Evolutionary conservation across 2,888 invertebrate species (phyloP).

Genomic region (Pristionchus entomophagus): DNA sequence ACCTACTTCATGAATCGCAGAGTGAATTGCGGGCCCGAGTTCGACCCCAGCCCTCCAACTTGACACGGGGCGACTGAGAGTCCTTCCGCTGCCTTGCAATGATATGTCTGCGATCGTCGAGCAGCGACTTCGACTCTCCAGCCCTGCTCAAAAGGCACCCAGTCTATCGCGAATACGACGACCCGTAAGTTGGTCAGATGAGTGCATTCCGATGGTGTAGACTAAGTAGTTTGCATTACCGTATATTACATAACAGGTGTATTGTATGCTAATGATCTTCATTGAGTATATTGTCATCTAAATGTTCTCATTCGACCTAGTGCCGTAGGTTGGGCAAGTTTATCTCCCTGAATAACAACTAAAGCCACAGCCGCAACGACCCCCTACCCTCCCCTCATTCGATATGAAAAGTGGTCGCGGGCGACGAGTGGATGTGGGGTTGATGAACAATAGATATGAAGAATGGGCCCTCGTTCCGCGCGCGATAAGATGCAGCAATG

Average conservation of each 20-base stretch:
- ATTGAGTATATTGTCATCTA: too few species aligned
- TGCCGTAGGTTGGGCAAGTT: too few species aligned
- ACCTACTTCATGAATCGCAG: slow-evolving; percentile 41
- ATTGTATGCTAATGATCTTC: too few species aligned
- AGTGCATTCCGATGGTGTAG: too few species aligned
- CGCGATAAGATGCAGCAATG: neutral
- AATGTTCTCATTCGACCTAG: too few species aligned
- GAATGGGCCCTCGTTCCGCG: neutral
- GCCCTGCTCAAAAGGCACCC: neutral
- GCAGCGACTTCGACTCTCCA: neutral
- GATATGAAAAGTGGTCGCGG: neutral
- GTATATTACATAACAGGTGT: too few species aligned
- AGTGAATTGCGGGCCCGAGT: neutral
- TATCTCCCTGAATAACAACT: neutral
- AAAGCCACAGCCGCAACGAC: too few species aligned
- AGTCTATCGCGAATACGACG: neutral
- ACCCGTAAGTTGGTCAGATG: neutral
- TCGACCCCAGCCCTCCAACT: neutral
- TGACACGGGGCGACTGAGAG: neutral
- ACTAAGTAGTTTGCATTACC: too few species aligned
- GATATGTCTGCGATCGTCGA: slow-evolving; percentile 36
- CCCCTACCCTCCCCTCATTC: neutral
- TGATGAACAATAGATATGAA: neutral
- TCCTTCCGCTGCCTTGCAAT: neutral
- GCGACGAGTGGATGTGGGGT: neutral